phyloP scores from a whole-genome alignment of 2,113 vertebrate species.

The Oreocharis arfaki region DNA sequence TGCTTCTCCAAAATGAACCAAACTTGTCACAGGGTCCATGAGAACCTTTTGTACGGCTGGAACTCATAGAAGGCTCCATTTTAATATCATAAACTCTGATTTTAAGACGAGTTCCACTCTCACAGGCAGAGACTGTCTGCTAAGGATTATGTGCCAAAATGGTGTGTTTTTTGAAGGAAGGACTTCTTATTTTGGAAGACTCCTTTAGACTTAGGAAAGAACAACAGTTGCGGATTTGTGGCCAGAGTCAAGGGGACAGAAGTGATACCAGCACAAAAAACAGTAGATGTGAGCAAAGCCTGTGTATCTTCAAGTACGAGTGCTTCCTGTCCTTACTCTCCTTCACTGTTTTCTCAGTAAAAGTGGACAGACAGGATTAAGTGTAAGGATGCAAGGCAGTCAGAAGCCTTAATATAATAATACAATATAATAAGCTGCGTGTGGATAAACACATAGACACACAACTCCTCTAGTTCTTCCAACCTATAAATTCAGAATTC shows the following conservation, averaged over 20 bases:
- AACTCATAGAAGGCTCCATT: not conserved
- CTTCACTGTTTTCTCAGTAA: not conserved
- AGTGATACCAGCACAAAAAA: not conserved
- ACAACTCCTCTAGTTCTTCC: not conserved
- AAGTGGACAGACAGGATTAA: not conserved
- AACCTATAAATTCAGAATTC: not conserved
- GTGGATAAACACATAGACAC: not conserved
- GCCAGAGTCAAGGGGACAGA: not conserved
- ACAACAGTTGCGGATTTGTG: not conserved
- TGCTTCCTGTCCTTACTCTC: not conserved
- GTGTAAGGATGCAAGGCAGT: not conserved
- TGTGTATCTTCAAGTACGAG: not conserved
- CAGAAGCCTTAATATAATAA: not conserved
- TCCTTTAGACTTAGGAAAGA: not conserved
- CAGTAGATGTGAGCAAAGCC: not conserved
- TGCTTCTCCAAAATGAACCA: not conserved
- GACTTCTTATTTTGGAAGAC: not conserved
- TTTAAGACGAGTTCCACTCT: not conserved
- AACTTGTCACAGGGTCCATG: not conserved
- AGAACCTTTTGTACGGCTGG: not conserved
- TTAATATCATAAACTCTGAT: not conserved
- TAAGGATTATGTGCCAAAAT: not conserved
- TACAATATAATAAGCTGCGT: not conserved
- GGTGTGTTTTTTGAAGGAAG: not conserved
- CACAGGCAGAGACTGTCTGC: not conserved